Percentiles rank a stretch among this genome's conserved stretches.
Evolutionary conservation across 2,113 vertebrate genomes (phyloP).

Genomic region (Miniopterus natalensis): DNA sequence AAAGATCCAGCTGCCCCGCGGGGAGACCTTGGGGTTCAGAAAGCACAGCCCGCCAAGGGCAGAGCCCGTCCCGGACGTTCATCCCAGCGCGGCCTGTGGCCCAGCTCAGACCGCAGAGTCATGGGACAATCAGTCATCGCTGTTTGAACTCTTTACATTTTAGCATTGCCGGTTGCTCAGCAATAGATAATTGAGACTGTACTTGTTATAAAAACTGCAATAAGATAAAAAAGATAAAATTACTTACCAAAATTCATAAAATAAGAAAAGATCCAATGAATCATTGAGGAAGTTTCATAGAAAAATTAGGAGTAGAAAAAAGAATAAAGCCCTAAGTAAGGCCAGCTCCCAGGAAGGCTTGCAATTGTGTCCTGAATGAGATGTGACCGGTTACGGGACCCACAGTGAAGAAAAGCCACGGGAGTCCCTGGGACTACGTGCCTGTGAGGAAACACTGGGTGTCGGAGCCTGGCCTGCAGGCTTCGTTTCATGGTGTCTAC

Average conservation of each 20-base stretch:
- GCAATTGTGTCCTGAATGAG: rapidly evolving
- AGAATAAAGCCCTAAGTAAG: too few relatives aligned
- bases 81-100: rapidly evolving
- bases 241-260: not conserved
- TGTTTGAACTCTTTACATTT: not conserved
- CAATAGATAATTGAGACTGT: not conserved
- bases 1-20: not conserved
- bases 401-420: not conserved
- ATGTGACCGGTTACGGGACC: too few relatives aligned
- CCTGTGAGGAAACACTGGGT: not conserved
- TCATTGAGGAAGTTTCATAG: not conserved
- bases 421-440: rapidly evolving
- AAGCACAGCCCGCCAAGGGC: not conserved
- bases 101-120: not conserved
- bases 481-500: not conserved
- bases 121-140: not conserved
- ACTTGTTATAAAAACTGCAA: not conserved
- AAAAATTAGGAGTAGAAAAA: not conserved
- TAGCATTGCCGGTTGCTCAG: not conserved
- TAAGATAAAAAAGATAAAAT: not conserved
- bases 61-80: not conserved
- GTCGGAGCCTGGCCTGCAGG: not conserved
- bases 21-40: not conserved
- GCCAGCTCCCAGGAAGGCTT: not conserved
- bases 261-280: not conserved